These are phyloP conservation scores for Ornithoptera alexandrae DNA, from an alignment of 2,888 invertebrate genomes.

Conservation along the genomic window DNA sequence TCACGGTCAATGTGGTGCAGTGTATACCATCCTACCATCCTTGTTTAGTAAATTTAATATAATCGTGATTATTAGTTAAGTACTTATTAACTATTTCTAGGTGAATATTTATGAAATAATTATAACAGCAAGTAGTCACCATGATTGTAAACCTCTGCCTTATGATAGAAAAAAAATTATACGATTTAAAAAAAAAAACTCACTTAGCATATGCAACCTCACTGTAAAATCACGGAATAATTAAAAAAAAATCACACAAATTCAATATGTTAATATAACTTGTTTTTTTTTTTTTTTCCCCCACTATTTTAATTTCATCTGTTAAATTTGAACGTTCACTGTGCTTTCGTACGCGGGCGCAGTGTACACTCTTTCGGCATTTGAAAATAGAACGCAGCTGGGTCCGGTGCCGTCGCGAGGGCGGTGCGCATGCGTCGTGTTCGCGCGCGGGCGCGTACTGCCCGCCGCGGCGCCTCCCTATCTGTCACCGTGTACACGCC, in stretches of 20 bases:
- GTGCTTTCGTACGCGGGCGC: slow-evolving; percentile 58
- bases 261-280: too few species aligned
- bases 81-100: too few species aligned
- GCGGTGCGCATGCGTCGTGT: slow-evolving; percentile 52
- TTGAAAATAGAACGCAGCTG: slow-evolving; percentile 44
- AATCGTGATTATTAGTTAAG: too few species aligned
- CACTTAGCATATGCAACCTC: background rate
- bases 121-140: too few species aligned
- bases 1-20: too few species aligned
- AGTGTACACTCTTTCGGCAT: slow-evolving; percentile 45
- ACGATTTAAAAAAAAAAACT: background rate
- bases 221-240: slow-evolving; percentile 30
- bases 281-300: background rate
- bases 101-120: too few species aligned
- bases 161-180: background rate
- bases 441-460: slow-evolving; percentile 51
- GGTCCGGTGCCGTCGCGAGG: slow-evolving; percentile 31
- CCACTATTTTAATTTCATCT: slow-evolving; percentile 31
- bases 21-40: too few species aligned
- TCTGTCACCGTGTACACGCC: slow-evolving; percentile 35
- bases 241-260: slow-evolving; percentile 22
- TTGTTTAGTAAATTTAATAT: too few species aligned
- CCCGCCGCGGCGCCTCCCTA: slow-evolving; percentile 38
- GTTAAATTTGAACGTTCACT: slow-evolving; percentile 35
- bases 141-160: background rate